Evolutionary conservation across 64 coral and sea anemone genomes (phyloP).

Genomic region (Catalaphyllia jardinei): DNA sequence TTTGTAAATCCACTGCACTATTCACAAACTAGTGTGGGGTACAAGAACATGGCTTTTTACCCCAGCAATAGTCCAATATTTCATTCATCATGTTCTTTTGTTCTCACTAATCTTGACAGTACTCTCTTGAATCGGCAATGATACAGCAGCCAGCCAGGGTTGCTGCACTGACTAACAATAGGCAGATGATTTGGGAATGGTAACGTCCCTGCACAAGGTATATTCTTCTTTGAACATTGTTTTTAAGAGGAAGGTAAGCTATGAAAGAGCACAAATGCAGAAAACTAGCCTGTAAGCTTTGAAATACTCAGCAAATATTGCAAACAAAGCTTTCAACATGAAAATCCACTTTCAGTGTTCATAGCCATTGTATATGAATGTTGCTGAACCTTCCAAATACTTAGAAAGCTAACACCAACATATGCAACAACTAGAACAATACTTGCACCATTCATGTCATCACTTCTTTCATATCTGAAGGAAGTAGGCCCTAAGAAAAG

Average conservation of each 20-base stretch:
- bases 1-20: background rate
- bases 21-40: background rate
- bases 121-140: background rate
- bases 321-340: conserved; percentile 65
- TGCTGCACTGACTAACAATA: background rate
- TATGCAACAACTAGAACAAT: background rate
- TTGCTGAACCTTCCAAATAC: background rate
- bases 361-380: background rate
- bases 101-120: background rate
- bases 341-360: conserved; percentile 5
- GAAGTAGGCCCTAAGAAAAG: background rate
- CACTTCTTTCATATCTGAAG: conserved; percentile 4
- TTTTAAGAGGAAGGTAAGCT: background rate
- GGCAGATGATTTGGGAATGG: background rate
- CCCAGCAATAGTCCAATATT: background rate
- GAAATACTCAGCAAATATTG: conserved; percentile 54
- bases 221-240: background rate
- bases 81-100: background rate
- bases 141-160: background rate
- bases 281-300: background rate
- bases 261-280: background rate
- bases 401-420: conserved; percentile 7
- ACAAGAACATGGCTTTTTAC: background rate
- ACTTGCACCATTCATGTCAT: background rate
- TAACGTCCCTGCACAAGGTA: background rate